Percentiles rank a stretch among this genome's conserved stretches.
Evolutionary conservation across 2,113 vertebrate genomes (phyloP).

Genomic region (Choloepus hoffmanni): DNA sequence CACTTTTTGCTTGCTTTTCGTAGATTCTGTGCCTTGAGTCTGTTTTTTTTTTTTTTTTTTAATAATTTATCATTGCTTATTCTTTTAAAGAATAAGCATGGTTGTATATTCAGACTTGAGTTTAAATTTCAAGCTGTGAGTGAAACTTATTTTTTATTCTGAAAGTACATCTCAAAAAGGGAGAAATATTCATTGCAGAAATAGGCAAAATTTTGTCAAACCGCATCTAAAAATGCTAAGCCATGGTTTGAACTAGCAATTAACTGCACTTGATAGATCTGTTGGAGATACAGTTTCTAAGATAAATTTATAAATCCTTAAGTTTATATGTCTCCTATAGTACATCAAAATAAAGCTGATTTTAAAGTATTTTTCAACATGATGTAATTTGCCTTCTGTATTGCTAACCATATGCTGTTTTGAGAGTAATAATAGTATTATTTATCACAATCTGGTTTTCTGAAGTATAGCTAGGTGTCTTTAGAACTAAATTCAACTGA

Average conservation of each 20-base stretch:
- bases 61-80: constrained; percentile 15
- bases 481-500: constrained; percentile 46
- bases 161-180: constrained; percentile 18
- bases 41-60: constrained; percentile 35
- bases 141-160: constrained; percentile 36
- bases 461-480: constrained; percentile 10
- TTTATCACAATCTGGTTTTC: constrained; percentile 37
- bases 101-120: constrained; percentile 1
- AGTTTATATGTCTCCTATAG: not conserved
- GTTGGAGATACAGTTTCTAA: constrained; percentile 22
- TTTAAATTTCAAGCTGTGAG: constrained; percentile 46
- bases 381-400: not conserved
- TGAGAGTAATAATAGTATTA: constrained; percentile 13
- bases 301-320: constrained; percentile 42
- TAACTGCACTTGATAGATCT: not conserved
- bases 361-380: constrained; percentile 42
- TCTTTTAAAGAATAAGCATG: constrained; percentile 52
- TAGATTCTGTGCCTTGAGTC: not conserved
- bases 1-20: constrained; percentile 50
- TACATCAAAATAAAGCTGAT: constrained; percentile 16
- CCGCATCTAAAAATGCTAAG: constrained; percentile 40
- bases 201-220: constrained; percentile 51
- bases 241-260: constrained; percentile 50
- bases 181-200: constrained; percentile 11
- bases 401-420: constrained; percentile 38